A percentile compares a stretch with the other conserved stretches of the same genome.
Conservation (phyloP, 2,113 vertebrate species). For the Pipra filicauda region DNA sequence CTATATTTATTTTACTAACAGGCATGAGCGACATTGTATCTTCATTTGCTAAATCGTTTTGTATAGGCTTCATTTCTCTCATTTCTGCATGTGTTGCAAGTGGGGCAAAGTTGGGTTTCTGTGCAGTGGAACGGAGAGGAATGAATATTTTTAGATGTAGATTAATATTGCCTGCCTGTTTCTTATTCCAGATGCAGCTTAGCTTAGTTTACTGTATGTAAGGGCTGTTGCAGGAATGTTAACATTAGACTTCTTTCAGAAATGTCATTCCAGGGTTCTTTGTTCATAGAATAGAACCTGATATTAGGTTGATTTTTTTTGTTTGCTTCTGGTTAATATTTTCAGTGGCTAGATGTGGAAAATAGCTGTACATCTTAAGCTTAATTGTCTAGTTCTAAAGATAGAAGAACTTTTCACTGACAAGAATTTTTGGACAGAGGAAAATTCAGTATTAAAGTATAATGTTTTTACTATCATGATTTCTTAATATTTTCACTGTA, state of each 20-base stretch:
- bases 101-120: background rate
- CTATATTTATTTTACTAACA: background rate
- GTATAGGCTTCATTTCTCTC: background rate
- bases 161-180: background rate
- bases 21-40: background rate
- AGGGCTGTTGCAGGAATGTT: background rate
- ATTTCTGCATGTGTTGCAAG: background rate
- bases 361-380: background rate
- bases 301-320: background rate
- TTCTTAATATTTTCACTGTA: background rate
- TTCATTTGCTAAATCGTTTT: background rate
- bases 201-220: background rate
- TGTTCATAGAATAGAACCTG: background rate
- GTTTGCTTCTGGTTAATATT: background rate
- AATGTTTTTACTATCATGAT: background rate
- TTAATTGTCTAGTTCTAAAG: background rate
- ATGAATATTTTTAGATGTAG: background rate
- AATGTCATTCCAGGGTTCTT: background rate
- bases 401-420: background rate
- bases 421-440: background rate
- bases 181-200: background rate
- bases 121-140: background rate
- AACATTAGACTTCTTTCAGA: background rate
- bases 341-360: background rate
- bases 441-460: background rate